These are phyloP conservation scores for Saccopteryx bilineata DNA, from an alignment of 2,113 vertebrate genomes.

Conservation along the genomic window DNA sequence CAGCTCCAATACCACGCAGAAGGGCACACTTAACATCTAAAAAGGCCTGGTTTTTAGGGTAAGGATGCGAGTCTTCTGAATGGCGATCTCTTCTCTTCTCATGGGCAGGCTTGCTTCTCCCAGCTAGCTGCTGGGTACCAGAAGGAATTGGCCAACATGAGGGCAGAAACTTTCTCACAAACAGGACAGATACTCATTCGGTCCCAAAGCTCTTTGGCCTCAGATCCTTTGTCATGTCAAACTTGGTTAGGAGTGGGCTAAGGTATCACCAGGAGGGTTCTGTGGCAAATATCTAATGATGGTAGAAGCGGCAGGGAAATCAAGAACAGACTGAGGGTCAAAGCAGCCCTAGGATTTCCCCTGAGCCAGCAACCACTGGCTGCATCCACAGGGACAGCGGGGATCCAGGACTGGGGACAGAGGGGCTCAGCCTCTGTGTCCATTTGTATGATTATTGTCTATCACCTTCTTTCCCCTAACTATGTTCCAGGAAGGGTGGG, in stretches of 20 bases:
- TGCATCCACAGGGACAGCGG: background rate
- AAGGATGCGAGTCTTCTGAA: background rate
- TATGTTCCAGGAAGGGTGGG: background rate
- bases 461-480: background rate
- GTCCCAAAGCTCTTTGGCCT: background rate
- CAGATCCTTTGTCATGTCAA: background rate
- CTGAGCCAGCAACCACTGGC: background rate
- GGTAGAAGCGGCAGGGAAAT: background rate
- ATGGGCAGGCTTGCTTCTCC: background rate
- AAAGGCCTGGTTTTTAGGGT: background rate
- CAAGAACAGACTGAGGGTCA: background rate
- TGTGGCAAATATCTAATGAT: background rate
- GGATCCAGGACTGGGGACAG: rapidly evolving
- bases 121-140: background rate
- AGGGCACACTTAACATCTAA: rapidly evolving
- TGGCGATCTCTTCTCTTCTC: background rate
- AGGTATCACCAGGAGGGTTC: background rate
- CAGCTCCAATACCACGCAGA: rapidly evolving
- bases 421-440: background rate
- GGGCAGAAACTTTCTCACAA: background rate
- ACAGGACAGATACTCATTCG: rapidly evolving
- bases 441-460: rapidly evolving
- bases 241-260: rapidly evolving
- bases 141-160: background rate
- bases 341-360: background rate